Evolutionary conservation across 1,140 invertebrate species (phyloP), one percentile per base, ranked within the genome.

Genomic region (Nylanderia fulva): DNA sequence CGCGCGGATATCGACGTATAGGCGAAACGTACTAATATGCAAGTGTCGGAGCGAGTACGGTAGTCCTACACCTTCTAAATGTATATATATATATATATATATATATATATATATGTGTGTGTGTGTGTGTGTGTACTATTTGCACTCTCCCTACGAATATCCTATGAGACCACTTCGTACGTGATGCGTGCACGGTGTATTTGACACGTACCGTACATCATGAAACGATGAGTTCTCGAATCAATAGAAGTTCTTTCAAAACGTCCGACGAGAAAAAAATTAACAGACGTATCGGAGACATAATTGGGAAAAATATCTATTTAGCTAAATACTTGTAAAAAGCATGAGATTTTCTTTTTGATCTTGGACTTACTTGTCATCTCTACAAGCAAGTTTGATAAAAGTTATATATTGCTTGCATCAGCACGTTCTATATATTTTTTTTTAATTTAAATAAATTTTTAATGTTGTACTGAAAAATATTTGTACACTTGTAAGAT

Each of bases 131-230:
- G 24, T 52, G 29, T 29, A 42, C 33, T 71, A 76, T 45, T 42
- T 77, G 27, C 42, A 11, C 48, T 63, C 24, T 83, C 68, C 29
- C 84, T 83, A 68, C 84, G 85, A 89, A 89, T 66, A 76, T 80
- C 77, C 87, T 89, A 83, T 82, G 84, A 83, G 77, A 85, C 85
- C 88, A 82, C 88, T 90, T 79, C 85, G 88, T 58, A 85, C 88
- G 88, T 87, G 69, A 85, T 71, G 76, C 88, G 85, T 79, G 88
- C 64, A 68, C 54, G 68, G 4, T 87, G 88, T 85, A 84, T 87
- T 90, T 89, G 88, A 84, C 88, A 90, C 85, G 85, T 90, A 90
- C 82, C 88, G 86, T 89, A 87, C 75, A 88, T 89, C 88, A 52
- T 39, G 85, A 79, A 85, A 74, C 88, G 82, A 90, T 74, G 85